Conservation (phyloP, 2,888 invertebrate species). For the Chymomyza procnemis region DNA sequence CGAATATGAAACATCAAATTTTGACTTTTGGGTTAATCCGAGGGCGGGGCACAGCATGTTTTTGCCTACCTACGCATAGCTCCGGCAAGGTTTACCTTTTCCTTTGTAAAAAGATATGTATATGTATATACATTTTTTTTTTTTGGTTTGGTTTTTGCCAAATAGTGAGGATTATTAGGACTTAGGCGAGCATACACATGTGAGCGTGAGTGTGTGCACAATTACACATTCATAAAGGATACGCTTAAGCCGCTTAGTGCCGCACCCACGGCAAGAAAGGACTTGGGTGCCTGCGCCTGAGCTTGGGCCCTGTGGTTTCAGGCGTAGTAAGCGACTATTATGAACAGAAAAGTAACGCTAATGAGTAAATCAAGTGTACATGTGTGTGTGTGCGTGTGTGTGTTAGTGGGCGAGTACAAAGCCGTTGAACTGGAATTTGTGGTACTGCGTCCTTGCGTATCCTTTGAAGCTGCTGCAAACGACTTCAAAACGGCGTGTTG, state of each 20-base stretch:
- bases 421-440: conserved; percentile 58
- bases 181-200: conserved; percentile 36
- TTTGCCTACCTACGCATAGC: conserved; percentile 15
- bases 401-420: conserved; percentile 19
- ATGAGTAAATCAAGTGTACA: conserved; percentile 71
- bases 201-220: conserved; percentile 38
- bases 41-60: conserved; percentile 5
- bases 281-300: not conserved
- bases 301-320: conserved; percentile 35
- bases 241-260: conserved; percentile 63
- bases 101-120: not conserved
- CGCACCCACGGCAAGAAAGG: conserved; percentile 38
- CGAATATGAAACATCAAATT: conserved; percentile 38
- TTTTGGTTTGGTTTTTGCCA: conserved; percentile 32
- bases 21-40: conserved; percentile 35
- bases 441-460: conserved; percentile 20
- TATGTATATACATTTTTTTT: conserved; percentile 1
- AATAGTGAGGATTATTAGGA: conserved; percentile 69
- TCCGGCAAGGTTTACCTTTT: conserved; percentile 16
- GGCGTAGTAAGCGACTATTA: conserved; percentile 65
- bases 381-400: conserved; percentile 15
- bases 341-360: conserved; percentile 70
- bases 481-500: conserved; percentile 65
- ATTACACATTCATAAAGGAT: conserved; percentile 69
- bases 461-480: conserved; percentile 63